Base-by-base conservation (phyloP, 2,113 vertebrate species). In the Ptilonorhynchus violaceus region DNA sequence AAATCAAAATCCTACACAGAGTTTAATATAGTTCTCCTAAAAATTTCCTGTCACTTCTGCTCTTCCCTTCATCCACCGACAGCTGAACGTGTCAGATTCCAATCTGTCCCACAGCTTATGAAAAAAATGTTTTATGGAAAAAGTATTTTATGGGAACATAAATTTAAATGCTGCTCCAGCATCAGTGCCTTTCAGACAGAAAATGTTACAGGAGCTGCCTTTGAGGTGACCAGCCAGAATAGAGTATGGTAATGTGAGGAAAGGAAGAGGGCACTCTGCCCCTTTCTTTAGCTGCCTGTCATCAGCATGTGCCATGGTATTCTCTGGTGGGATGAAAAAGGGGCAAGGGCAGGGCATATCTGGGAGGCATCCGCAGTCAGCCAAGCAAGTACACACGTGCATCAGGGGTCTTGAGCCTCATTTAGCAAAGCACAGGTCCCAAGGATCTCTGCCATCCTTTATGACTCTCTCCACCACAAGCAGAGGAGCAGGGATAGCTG, bases 21-120 rank as follows among this genome's bases (percentile, higher is more conserved):
- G 78, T 87, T 93, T 94, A 96, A 96, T 93, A 82, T 92, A 97
- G 87, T 69, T 66, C 59, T 91, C 78, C 95, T 81, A 90, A 95
- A 95, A 95, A 92, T 81, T 82, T 88, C 78, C 68, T 73, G 66
- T 85, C 35, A 6, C 69, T 93, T 88, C 89, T 94, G 81, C 79
- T 90, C 82, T 90, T 92, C 50, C 81, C 58, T 69, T 95, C 82
- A 83, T 59, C 89, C 90, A 88, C 76, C 0, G 0, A 92, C 91
- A 97, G 86, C 89, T 93, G 94, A 96, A 84, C 15, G 10, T 93
- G 80, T 85, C 89, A 89, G 46, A 95, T 92, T 92, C 64, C 89
- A 93, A 87, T 89, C 86, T 97, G 94, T 86, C 91, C 83, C 52
- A 41, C 0, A 3, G 86, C 60, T 87, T 59, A 86, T 30, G 79